Evolutionary conservation across 2,888 invertebrate genomes (phyloP), one percentile per base, ranked within the genome.

Genomic region (Tanaodytes sp.): DNA sequence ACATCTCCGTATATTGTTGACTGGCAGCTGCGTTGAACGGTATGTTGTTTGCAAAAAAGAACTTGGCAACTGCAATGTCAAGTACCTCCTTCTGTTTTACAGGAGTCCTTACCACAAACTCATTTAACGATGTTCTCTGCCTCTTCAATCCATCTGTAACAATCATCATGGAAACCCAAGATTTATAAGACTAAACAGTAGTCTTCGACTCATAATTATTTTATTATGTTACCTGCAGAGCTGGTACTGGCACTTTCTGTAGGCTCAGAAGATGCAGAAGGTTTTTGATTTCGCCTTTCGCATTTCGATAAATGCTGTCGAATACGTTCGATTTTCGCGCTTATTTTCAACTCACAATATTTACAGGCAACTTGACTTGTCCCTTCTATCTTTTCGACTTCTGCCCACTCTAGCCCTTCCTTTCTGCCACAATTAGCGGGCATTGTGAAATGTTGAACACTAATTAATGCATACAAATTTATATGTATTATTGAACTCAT

Each of bases 11-110:
- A 39, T 39, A 39, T 11, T 15, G 15, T 39, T 39, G 39, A 39
- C 15, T 39, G 16, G 39, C 39, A 15, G 39, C 39, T 39, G 39
- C 39, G 39, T 39, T 39, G 39, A 39, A 39, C 15, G 15, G 39
- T 15, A 39, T 39, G 11, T 39, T 39, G 3, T 39, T 39, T 15
- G 39, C 39, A 39, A 3, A 39, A 33, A 27, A 27, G 27, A 27
- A 27, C 27, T 27, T 27, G 27, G 27, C 27, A 27, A 27, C 27
- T 27, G 27, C 27, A 27, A 27, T 27, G 27, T 27, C 27, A 27
- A 27, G 9, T 27, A 6, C 5, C 27, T 27, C 27, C 27, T 27
- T 27, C 27, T 27, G 27, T 27, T 27, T 27, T 27, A 4, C 27
- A 9, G 27, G 9, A 27, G 27, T 27, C 27, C 27, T 27, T 27